phyloP scores from a whole-genome alignment of 2,113 vertebrate genomes.

The Prolemur simus region DNA sequence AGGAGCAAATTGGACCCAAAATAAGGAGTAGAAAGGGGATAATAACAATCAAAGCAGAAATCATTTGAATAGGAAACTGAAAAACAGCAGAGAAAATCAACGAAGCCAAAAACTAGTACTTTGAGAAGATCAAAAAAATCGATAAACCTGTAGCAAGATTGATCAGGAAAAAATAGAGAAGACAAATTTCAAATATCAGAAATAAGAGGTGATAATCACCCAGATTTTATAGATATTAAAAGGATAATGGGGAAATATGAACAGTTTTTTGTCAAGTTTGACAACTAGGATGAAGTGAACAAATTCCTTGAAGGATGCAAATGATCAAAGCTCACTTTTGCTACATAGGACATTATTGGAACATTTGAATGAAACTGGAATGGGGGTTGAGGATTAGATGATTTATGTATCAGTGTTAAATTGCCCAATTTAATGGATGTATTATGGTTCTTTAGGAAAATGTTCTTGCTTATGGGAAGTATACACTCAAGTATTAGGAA shows the following conservation, averaged over 20 bases:
- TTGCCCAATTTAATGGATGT: neutral
- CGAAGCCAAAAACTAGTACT: neutral
- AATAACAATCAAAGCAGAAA: neutral
- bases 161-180: neutral
- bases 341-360: neutral
- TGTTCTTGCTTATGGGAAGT: neutral
- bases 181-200: neutral
- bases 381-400: neutral
- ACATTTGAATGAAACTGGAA: slow-evolving; percentile 33
- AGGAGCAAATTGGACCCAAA: neutral
- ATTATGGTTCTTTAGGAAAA: neutral
- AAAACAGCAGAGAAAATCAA: neutral
- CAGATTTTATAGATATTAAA: neutral
- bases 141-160: neutral
- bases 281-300: neutral
- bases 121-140: neutral
- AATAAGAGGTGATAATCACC: neutral
- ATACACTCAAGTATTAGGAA: neutral
- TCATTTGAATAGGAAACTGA: slow-evolving; percentile 23
- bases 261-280: slow-evolving; percentile 27
- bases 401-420: neutral
- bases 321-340: neutral
- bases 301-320: neutral
- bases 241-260: neutral
- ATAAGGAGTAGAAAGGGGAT: neutral